These are phyloP conservation scores for Canis aureus DNA, from an alignment of 2,113 vertebrate genomes.

Conservation along the genomic window DNA sequence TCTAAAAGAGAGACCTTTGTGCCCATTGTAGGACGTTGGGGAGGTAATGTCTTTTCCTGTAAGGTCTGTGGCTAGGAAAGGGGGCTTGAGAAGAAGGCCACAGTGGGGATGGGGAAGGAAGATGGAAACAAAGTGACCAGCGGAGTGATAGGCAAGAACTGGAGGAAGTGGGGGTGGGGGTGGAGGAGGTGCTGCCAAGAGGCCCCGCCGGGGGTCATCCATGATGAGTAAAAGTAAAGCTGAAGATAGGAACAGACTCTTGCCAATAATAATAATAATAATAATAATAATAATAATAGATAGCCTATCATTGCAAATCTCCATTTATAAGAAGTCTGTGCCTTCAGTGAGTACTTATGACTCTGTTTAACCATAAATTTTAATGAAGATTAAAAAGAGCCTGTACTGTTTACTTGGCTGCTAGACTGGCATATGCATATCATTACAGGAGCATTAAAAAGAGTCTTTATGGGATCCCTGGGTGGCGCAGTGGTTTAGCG, in stretches of 20 bases:
- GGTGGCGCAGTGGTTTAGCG: no score
- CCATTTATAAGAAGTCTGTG: not conserved
- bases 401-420: not conserved
- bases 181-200: not conserved
- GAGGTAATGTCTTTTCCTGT: not conserved
- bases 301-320: not conserved
- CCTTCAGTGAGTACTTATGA: not conserved
- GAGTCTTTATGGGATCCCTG: not conserved
- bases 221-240: not conserved
- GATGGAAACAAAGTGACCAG: not conserved
- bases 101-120: not conserved
- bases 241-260: not conserved
- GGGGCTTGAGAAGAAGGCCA: not conserved
- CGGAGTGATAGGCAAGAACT: not conserved
- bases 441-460: not conserved
- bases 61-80: not conserved
- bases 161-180: not conserved
- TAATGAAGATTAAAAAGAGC: slow-evolving; percentile 23
- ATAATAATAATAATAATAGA: not conserved
- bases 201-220: not conserved
- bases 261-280: not conserved
- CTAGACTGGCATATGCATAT: not conserved
- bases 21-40: not conserved
- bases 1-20: not conserved
- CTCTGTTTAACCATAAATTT: not conserved